Evolutionary conservation across 35 echinoderm and acorn worm genomes (phyloP).

Genomic region (Lytechinus variegatus): DNA sequence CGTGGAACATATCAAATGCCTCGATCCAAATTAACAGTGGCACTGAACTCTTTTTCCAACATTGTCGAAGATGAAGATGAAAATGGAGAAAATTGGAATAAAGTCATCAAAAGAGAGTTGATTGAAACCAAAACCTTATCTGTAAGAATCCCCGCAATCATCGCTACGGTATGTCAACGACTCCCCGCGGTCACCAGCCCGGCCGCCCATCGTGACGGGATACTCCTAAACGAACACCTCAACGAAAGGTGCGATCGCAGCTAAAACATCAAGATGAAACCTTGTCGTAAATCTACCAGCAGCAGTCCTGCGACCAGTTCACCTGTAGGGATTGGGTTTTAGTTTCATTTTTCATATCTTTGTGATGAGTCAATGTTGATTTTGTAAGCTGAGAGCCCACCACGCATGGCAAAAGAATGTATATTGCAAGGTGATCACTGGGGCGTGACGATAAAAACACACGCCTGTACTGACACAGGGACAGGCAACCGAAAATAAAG

Average conservation of each 20-base stretch:
- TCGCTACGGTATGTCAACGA: constrained; percentile 45
- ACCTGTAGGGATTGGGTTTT: constrained; percentile 34
- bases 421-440: not conserved
- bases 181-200: constrained; percentile 46
- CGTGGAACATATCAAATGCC: not conserved
- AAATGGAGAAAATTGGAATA: not conserved
- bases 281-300: not conserved
- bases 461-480: not conserved
- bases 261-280: not conserved
- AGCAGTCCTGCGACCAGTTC: not conserved
- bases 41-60: not conserved
- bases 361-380: constrained; percentile 52
- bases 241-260: not conserved
- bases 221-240: not conserved
- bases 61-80: not conserved
- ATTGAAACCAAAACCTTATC: constrained; percentile 14
- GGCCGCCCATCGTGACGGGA: not conserved
- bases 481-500: not conserved
- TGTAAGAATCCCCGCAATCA: not conserved
- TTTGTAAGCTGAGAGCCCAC: not conserved
- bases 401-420: not conserved
- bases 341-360: constrained; percentile 40
- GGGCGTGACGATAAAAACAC: not conserved
- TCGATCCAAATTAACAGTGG: not conserved
- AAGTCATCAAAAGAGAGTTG: not conserved